A percentile compares a stretch with the other conserved stretches of the same genome.
These are phyloP conservation scores for Rhaphigaster nebulosa DNA, from an alignment of 2,888 invertebrate species.

Conservation along the genomic window DNA sequence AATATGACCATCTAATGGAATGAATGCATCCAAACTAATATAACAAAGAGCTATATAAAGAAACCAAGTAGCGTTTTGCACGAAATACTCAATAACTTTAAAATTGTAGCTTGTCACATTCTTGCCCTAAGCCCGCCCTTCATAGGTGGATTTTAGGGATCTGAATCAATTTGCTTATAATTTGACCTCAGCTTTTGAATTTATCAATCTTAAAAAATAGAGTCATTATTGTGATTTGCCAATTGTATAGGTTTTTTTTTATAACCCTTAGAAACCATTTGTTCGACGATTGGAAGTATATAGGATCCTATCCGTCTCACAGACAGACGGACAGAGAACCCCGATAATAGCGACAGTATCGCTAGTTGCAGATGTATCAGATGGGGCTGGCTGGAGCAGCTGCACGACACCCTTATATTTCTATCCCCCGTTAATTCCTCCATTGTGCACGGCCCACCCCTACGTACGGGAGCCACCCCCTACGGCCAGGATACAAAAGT, in stretches of 20 bases:
- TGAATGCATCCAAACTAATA: no score
- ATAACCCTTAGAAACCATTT: no score
- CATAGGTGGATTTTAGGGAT: no score
- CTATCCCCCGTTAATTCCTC: slow-evolving; percentile 54
- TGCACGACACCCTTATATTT: slow-evolving; percentile 51
- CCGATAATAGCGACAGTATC: neutral
- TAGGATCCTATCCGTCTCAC: neutral
- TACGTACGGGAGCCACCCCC: slow-evolving; percentile 57
- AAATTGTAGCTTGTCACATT: no score
- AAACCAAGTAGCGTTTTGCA: no score
- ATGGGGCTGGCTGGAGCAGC: neutral
- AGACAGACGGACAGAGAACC: neutral
- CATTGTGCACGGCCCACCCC: slow-evolving; percentile 47
- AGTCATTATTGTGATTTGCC: neutral
- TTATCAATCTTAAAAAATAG: no score
- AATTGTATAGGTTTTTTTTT: neutral
- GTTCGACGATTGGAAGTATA: neutral
- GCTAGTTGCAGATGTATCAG: slow-evolving; percentile 39
- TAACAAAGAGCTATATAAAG: no score
- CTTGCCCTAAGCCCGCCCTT: no score
- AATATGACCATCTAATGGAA: no score
- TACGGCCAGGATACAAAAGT: slow-evolving; percentile 55
- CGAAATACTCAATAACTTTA: no score
- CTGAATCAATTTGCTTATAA: no score
- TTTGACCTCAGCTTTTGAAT: no score